A percentile compares a stretch with the other conserved stretches of the same genome.
These are phyloP conservation scores for Conus canariensis DNA, from an alignment of 2,888 invertebrate species.

Conservation along the genomic window DNA sequence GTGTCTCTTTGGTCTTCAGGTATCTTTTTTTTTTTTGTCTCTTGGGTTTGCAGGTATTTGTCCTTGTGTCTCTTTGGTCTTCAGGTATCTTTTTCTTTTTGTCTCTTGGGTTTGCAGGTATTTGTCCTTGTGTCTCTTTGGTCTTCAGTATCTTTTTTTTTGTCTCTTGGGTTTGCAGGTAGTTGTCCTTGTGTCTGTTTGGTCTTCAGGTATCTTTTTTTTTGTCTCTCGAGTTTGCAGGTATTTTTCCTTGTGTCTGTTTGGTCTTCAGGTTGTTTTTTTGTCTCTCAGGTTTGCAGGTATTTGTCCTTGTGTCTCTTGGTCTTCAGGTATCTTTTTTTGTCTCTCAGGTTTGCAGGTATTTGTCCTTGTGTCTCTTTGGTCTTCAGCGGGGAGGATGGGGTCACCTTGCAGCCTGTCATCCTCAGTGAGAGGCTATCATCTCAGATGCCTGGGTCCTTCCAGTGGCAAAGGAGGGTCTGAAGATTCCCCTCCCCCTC, in stretches of 20 bases:
- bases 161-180: neutral
- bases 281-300: neutral
- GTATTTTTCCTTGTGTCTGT: neutral
- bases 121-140: neutral
- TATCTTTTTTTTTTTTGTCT: slow-evolving; percentile 49
- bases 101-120: neutral
- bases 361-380: no score
- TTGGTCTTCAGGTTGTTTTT: slow-evolving; percentile 70
- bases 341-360: no score
- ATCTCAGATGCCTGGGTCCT: no score
- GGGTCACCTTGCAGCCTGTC: no score
- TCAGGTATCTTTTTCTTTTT: slow-evolving; percentile 64
- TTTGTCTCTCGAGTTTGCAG: neutral
- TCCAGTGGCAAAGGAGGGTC: no score
- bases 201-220: slow-evolving; percentile 73
- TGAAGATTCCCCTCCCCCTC: no score
- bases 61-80: neutral
- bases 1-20: no score
- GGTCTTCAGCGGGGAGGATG: no score
- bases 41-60: neutral
- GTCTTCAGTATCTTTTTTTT: neutral
- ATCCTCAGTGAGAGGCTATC: no score
- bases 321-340: slow-evolving; percentile 53
- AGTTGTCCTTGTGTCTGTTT: neutral
- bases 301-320: neutral